Percentiles rank a stretch among this genome's conserved stretches.
Conservation (phyloP, 2,113 vertebrate species). For the Oryzias curvinotus region DNA sequence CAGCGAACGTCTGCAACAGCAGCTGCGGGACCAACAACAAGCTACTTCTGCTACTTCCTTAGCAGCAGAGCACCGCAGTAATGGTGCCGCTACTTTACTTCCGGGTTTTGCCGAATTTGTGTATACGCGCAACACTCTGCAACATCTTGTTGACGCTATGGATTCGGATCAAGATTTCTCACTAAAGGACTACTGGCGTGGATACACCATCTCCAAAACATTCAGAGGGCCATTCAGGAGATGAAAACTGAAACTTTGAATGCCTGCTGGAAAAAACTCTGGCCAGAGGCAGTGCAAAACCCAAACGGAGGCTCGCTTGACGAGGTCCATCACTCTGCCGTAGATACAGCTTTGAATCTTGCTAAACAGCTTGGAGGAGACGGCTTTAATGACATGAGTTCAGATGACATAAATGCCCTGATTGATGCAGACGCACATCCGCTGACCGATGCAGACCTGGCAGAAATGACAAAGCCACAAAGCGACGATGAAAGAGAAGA, state of each 20-base stretch:
- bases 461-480: background rate
- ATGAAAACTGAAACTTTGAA: constrained; percentile 21
- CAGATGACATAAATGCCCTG: background rate
- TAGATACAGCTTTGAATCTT: constrained; percentile 15
- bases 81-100: too few relatives aligned
- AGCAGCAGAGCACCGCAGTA: too few relatives aligned
- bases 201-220: constrained; percentile 15
- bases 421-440: background rate
- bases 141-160: too few relatives aligned
- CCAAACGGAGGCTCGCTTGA: background rate
- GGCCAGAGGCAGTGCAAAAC: constrained; percentile 7
- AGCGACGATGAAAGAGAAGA: constrained; percentile 11
- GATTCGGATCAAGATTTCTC: constrained; percentile 17
- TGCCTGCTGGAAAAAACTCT: constrained; percentile 17
- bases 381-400: background rate
- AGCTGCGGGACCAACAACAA: too few relatives aligned
- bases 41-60: too few relatives aligned
- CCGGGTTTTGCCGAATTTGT: too few relatives aligned
- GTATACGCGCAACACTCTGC: too few relatives aligned
- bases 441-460: too few relatives aligned
- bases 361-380: constrained; percentile 3
- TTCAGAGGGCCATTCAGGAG: constrained; percentile 15
- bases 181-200: constrained; percentile 1
- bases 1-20: too few relatives aligned
- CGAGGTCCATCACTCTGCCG: constrained; percentile 2